A percentile compares a stretch with the other conserved stretches of the same genome.
These are phyloP conservation scores for Brachycybe producta DNA, from an alignment of 2,888 invertebrate species.

Conservation along the genomic window DNA sequence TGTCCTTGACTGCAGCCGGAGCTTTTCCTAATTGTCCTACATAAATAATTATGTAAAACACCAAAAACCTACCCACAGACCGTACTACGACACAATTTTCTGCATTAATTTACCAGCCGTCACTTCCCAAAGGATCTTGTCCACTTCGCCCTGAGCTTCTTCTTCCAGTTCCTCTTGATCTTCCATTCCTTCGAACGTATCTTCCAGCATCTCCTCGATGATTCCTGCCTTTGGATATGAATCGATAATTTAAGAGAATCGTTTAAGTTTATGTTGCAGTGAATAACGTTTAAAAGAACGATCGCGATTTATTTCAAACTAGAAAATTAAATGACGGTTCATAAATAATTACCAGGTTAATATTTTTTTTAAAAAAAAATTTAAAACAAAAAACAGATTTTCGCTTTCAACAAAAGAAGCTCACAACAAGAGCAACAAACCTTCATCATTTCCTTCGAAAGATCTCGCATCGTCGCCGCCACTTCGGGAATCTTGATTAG, in stretches of 20 bases:
- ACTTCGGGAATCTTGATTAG: conserved; percentile 83
- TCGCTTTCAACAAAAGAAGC: no score
- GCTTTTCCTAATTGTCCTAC: conserved; percentile 74
- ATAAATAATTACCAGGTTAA: no score
- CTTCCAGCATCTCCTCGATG: conserved; percentile 97
- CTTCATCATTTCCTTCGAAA: conserved; percentile 98
- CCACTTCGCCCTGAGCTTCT: conserved; percentile 84
- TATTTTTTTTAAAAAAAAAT: no score
- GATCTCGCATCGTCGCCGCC: conserved; percentile 87
- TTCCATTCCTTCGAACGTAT: conserved; percentile 80
- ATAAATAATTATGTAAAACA: conserved; percentile 14
- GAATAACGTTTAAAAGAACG: background rate
- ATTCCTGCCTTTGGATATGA: conserved; percentile 62
- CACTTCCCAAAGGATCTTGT: conserved; percentile 79
- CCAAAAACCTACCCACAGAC: background rate
- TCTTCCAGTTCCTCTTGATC: conserved; percentile 93
- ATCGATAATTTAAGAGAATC: background rate
- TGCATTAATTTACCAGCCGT: conserved; percentile 51
- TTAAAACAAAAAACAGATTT: no score
- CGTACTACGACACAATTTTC: background rate
- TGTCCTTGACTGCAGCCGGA: conserved; percentile 49
- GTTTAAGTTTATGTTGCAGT: background rate
- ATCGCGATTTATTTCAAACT: background rate
- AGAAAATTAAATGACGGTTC: no score
- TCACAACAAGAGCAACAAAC: conserved; percentile 28